A percentile compares a stretch with the other conserved stretches of the same genome.
These are phyloP conservation scores for Dicrostonyx torquatus DNA, from an alignment of 2,797 vertebrate species.

Conservation along the genomic window DNA sequence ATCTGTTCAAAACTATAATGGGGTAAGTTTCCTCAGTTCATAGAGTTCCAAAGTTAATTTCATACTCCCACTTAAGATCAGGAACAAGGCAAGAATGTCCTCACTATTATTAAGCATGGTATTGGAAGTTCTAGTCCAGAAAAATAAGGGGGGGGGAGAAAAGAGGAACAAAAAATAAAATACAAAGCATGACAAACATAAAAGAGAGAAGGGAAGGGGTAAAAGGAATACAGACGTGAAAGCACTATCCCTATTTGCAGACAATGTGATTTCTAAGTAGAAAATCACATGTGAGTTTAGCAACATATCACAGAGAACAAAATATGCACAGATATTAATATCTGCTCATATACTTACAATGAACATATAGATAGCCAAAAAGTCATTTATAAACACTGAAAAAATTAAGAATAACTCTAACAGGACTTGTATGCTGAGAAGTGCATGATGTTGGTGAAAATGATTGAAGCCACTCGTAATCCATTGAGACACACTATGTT, in stretches of 20 bases:
- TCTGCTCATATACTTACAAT: background rate
- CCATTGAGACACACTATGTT: background rate
- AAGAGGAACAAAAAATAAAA: background rate
- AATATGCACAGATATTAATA: background rate
- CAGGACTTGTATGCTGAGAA: background rate
- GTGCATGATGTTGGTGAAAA: background rate
- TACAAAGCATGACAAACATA: background rate
- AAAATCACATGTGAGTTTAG: background rate
- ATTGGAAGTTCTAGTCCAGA: background rate
- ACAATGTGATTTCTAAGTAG: background rate
- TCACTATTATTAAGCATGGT: background rate
- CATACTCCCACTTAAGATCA: background rate
- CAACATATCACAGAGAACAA: background rate
- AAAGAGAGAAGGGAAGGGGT: too few relatives aligned
- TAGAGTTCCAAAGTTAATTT: background rate
- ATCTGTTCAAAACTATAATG: background rate
- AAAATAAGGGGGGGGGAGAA: constrained; percentile 3
- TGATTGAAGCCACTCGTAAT: background rate
- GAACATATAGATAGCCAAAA: background rate
- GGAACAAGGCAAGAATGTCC: background rate
- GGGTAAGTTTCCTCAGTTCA: background rate
- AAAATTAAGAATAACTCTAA: constrained; percentile 3
- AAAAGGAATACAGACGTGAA: background rate
- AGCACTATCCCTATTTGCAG: background rate
- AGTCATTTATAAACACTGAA: background rate